These are phyloP conservation scores for Orgyia antiqua DNA, from an alignment of 2,888 invertebrate species.

Conservation along the genomic window DNA sequence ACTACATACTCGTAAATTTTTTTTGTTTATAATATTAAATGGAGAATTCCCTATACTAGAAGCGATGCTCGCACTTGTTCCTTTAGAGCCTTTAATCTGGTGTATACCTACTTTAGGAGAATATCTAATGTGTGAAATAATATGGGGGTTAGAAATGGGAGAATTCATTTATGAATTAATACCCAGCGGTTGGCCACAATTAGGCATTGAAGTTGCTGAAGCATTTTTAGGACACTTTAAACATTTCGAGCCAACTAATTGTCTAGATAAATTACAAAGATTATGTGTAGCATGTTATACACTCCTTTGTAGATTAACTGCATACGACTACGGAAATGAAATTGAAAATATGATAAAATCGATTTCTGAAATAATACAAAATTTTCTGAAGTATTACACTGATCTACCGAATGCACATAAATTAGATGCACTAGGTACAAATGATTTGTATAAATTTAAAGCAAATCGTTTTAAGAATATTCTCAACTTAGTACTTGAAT, in stretches of 20 bases:
- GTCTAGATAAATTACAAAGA: slow-evolving; percentile 39
- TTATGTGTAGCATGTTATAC: slow-evolving; percentile 46
- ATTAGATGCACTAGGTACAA: slow-evolving; percentile 38
- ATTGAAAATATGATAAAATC: slow-evolving; percentile 18
- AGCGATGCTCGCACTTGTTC: slow-evolving; percentile 47
- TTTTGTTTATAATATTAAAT: slow-evolving; percentile 57
- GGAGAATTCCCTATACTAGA: slow-evolving; percentile 48
- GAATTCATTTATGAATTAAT: slow-evolving; percentile 53
- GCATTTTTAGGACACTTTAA: slow-evolving; percentile 52
- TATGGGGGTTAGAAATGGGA: slow-evolving; percentile 56
- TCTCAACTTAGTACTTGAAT: slow-evolving; percentile 36
- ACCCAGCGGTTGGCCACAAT: slow-evolving; percentile 41
- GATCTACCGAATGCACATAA: slow-evolving; percentile 49
- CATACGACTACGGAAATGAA: slow-evolving; percentile 36
- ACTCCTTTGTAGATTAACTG: slow-evolving; percentile 47
- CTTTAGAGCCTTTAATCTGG: slow-evolving; percentile 50
- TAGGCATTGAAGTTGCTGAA: slow-evolving; percentile 49
- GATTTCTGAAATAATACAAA: slow-evolving; percentile 41
- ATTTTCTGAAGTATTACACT: slow-evolving; percentile 46
- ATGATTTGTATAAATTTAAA: slow-evolving; percentile 48
- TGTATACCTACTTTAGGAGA: slow-evolving; percentile 55
- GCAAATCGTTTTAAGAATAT: slow-evolving; percentile 44
- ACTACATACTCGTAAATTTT: slow-evolving; percentile 42
- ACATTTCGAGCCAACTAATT: slow-evolving; percentile 47
- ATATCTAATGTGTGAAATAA: slow-evolving; percentile 58